Evolutionary conservation across 2,113 vertebrate genomes (phyloP).

Genomic region (Pelmatolapia mariae): DNA sequence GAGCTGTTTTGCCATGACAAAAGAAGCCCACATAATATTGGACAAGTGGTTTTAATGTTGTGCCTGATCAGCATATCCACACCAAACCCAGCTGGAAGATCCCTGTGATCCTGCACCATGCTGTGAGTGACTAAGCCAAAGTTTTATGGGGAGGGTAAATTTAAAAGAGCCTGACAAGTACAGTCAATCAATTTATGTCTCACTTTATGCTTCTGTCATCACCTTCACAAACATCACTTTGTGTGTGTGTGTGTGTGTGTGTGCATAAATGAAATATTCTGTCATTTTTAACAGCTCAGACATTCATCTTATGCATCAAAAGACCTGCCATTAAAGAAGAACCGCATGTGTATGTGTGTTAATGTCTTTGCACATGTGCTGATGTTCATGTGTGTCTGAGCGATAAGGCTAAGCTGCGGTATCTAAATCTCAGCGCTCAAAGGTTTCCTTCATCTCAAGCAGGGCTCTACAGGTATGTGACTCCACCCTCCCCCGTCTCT

Average conservation of each 20-base stretch:
- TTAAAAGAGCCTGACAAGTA: not conserved
- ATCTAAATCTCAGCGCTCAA: slow-evolving; percentile 46
- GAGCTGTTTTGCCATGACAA: not conserved
- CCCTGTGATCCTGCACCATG: slow-evolving; percentile 5
- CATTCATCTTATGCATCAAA: not conserved
- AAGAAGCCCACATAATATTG: not conserved
- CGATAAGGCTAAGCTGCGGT: slow-evolving; percentile 18
- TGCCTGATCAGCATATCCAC: not conserved
- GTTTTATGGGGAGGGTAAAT: not conserved
- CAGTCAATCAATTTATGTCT: not conserved
- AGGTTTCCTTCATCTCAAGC: slow-evolving; percentile 65
- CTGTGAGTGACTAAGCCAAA: not conserved
- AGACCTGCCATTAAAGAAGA: not conserved
- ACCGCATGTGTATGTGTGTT: not conserved
- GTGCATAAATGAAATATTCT: not conserved
- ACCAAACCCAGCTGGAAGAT: not conserved
- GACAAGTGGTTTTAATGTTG: not conserved
- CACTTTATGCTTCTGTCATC: not conserved
- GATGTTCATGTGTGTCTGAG: not conserved
- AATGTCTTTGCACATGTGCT: not conserved
- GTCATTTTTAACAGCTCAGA: slow-evolving; percentile 15
- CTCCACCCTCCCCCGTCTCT: not conserved
- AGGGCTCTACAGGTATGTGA: slow-evolving; percentile 62
- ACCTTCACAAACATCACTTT: not conserved
- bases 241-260: not conserved